Evolutionary conservation across 2,888 invertebrate species (phyloP), one percentile per base, ranked within the genome.

Genomic region (Sarcophaga caerulescens): DNA sequence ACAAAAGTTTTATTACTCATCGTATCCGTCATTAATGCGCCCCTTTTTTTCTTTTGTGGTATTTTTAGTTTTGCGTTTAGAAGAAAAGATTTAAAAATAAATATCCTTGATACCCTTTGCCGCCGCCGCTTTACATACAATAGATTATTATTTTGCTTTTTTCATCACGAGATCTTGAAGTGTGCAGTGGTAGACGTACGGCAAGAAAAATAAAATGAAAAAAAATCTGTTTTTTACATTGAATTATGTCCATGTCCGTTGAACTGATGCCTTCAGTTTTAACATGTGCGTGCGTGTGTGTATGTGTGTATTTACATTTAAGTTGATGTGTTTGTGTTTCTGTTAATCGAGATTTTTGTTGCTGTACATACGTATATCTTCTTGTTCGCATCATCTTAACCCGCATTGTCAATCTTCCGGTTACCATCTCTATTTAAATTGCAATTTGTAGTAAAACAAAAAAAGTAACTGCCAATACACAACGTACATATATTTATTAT

Each of bases 101-200:
- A 86, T 81, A 81, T 78, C 69, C 77, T 81, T 84, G 81, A 74
- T 81, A 84, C 83, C 83, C 77, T 77, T 84, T 81, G 52, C 62
- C 21, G n/a, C 52, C 25, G 68, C 52, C 21, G 23, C 17, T 47
- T 12, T 14, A 23, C 19, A 70, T 52, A 52, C 17, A 52, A 47
- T 59, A 68, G 44, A 76, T 66, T 52, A 44, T 62, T 70, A 70
- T 52, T 25, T 70, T 23, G 47, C 47, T n/a, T 70, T 52, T 23
- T 75, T 63, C 65, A 62, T 74, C 11, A 6, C 60, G 23, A 60
- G 59, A 52, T n/a, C 19, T 68, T 12, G 21, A 66, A 60, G 45
- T 47, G 60, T 81, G 19, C 47, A 66, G 17, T 73, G 35, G 19
- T 47, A 70, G 35, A 62, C 45, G 52, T 47, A 57, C 70, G 14